These are phyloP conservation scores for Tolypeutes matacus DNA, from an alignment of 2,797 vertebrate genomes.

Conservation along the genomic window DNA sequence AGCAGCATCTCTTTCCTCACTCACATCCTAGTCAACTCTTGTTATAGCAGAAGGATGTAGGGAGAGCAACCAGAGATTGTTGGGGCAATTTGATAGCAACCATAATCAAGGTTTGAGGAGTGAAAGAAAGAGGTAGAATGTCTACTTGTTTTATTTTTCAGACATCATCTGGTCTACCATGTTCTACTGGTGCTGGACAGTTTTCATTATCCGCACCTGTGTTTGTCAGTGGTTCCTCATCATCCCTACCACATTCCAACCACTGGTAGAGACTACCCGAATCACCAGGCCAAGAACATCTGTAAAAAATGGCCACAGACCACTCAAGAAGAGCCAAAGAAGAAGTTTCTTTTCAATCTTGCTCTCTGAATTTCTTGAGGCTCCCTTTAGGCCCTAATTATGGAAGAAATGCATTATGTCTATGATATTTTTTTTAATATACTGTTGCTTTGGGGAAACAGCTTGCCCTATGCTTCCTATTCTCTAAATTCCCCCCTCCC, in stretches of 20 bases:
- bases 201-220: background rate
- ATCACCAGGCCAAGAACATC: background rate
- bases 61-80: background rate
- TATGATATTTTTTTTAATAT: background rate
- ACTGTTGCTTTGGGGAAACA: background rate
- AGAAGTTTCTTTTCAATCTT: background rate
- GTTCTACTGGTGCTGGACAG: background rate
- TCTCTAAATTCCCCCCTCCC: background rate
- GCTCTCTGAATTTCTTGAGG: background rate
- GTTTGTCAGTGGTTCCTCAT: background rate
- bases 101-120: background rate
- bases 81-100: background rate
- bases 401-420: background rate
- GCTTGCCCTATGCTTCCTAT: background rate
- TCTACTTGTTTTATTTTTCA: background rate
- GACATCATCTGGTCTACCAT: background rate
- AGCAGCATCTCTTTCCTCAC: background rate
- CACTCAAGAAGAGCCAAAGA: background rate
- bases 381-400: background rate
- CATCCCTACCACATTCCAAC: background rate
- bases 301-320: background rate
- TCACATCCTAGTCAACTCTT: background rate
- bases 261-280: background rate
- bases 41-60: background rate
- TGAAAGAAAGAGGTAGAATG: background rate